Evolutionary conservation across 1,140 invertebrate species (phyloP).

Genomic region (Hycleus phaleratus): DNA sequence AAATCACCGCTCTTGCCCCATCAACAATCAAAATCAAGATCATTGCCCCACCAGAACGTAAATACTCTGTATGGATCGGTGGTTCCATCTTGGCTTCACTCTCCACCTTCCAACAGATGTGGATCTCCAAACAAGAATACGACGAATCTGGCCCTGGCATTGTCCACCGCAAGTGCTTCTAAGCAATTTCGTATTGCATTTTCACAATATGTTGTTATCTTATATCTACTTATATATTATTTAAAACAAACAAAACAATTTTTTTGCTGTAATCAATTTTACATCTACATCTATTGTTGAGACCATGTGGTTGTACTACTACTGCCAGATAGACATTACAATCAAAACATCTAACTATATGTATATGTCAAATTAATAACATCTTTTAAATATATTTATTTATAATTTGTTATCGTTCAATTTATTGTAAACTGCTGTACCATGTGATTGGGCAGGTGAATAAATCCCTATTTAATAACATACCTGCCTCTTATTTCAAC

Average conservation of each 20-base stretch:
- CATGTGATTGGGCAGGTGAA: constrained; percentile 32
- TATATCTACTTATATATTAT: background rate
- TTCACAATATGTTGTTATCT: constrained; percentile 10
- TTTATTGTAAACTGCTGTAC: constrained; percentile 22
- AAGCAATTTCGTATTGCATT: constrained; percentile 57
- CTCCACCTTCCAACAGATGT: constrained; percentile 81
- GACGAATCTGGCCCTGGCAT: constrained; percentile 87
- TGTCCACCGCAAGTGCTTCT: constrained; percentile 92
- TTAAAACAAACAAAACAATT: background rate
- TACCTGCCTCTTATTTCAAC: constrained; percentile 27
- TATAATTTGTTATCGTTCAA: constrained; percentile 32
- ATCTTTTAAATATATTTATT: constrained; percentile 30
- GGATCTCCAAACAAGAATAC: constrained; percentile 89
- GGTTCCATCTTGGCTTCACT: constrained; percentile 79
- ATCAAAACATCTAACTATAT: constrained; percentile 16
- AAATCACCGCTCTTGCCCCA: constrained; percentile 71
- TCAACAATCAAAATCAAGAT: constrained; percentile 89
- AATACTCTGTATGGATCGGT: constrained; percentile 89
- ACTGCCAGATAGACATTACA: constrained; percentile 37
- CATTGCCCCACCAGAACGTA: constrained; percentile 86
- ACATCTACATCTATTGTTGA: constrained; percentile 28
- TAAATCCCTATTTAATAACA: constrained; percentile 30
- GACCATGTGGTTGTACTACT: constrained; percentile 30
- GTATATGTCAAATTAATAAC: constrained; percentile 20
- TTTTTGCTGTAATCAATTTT: background rate